phyloP scores from a whole-genome alignment of 2,113 vertebrate genomes.

The Osmerus eperlanus region DNA sequence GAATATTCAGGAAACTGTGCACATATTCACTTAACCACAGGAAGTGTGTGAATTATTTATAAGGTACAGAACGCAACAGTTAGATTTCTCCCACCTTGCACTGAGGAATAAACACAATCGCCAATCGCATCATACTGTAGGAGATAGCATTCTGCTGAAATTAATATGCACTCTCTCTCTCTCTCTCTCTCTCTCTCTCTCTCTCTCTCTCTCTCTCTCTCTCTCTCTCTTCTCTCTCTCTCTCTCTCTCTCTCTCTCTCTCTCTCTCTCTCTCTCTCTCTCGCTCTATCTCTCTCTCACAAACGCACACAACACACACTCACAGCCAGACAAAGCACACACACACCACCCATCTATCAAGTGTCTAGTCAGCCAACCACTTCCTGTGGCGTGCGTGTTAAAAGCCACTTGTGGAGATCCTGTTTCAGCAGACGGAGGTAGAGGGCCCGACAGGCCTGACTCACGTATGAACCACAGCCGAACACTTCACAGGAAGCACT shows the following conservation, averaged over 20 bases:
- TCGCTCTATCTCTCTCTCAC: neutral
- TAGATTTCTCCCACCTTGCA: too few species aligned
- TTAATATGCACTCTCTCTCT: neutral
- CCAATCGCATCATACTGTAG: neutral
- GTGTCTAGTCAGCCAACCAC: neutral
- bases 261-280: neutral
- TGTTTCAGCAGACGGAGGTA: neutral
- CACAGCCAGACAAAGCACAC: neutral
- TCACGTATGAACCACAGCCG: neutral
- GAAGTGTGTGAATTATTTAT: neutral
- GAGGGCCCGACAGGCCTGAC: neutral
- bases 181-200: neutral
- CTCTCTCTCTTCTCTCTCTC: neutral
- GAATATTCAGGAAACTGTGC: neutral
- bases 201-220: neutral
- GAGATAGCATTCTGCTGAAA: neutral
- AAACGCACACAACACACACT: neutral
- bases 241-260: neutral
- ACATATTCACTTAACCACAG: neutral
- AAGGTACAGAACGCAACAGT: too few species aligned
- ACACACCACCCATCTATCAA: neutral
- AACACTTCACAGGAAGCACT: neutral
- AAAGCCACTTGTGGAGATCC: neutral
- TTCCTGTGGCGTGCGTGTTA: neutral
- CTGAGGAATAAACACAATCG: too few species aligned